These are phyloP conservation scores for Ecdyonurus torrentis DNA, from an alignment of 2,888 invertebrate genomes.

Conservation along the genomic window DNA sequence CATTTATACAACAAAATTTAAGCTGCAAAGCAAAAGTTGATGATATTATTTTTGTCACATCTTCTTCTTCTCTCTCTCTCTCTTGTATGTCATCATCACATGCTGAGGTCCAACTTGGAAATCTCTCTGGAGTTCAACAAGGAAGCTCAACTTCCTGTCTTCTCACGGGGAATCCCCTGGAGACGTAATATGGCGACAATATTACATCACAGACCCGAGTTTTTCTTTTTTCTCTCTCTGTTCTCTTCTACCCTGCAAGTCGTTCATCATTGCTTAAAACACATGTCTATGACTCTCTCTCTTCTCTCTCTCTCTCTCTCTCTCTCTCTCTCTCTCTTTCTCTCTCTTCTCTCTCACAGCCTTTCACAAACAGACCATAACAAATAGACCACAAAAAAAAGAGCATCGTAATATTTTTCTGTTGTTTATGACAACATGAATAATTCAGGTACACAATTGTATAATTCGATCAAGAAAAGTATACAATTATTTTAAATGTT, in stretches of 20 bases:
- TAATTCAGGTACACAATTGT: not conserved
- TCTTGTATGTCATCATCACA: too few relatives aligned
- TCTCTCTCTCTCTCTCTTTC: not conserved
- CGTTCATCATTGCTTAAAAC: not conserved
- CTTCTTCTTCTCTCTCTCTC: not conserved
- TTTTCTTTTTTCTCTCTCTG: not conserved
- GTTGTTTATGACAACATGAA: not conserved
- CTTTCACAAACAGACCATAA: not conserved
- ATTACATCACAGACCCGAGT: not conserved
- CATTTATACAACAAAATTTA: too few relatives aligned
- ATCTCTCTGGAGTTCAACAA: too few relatives aligned
- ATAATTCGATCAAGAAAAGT: too few relatives aligned
- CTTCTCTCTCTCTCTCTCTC: not conserved
- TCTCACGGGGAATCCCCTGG: not conserved
- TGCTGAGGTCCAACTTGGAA: too few relatives aligned
- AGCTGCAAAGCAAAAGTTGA: too few relatives aligned
- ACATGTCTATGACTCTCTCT: not conserved
- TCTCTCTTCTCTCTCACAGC: not conserved
- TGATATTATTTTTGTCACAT: too few relatives aligned
- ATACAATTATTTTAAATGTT: too few relatives aligned
- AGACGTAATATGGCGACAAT: not conserved
- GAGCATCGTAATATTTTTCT: too few relatives aligned
- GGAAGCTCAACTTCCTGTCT: too few relatives aligned
- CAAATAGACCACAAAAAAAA: not conserved
- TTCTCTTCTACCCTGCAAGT: not conserved